Evolutionary conservation across 2,888 invertebrate genomes (phyloP), one percentile per base, ranked within the genome.

Genomic region (Prenolepis imparis): DNA sequence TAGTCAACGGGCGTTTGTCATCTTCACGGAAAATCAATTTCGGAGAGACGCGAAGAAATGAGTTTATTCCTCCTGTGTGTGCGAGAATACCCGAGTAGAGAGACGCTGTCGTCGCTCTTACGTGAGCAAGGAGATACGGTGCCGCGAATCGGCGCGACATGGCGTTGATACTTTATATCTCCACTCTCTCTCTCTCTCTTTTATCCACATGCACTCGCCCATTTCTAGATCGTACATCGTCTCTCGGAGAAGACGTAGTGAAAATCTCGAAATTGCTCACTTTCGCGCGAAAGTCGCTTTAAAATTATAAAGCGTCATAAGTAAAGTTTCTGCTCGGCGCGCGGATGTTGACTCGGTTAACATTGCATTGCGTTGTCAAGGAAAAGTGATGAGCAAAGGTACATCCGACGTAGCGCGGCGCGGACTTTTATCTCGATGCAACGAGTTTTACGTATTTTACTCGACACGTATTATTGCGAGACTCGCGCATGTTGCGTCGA

Each of bases 21-120:
- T 77, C 44, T 64, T 73, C 44, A 64, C 41, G 48, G 80, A 73
- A 73, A 64, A 78, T 78, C 73, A 59, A 82, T 77, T 59, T 75
- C 59, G 12, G 48, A 41, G 48, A 41, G 48, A n/a, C n/a, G 61
- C 63, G 39, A 1, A 36, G 59, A 72, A 59, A 80, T 61, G 48
- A 61, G 70, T 80, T 73, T 73, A 61, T 52, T 18, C 48, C 48
- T 8, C 55, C 48, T 36, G 32, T n/a, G 3, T 24, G 73, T 59
- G 36, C 57, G 59, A 59, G 36, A 61, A 44, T 32, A 75, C 8
- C 24, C 24, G 48, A 36, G 36, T 4, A 3, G 11, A 48, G 28
- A 24, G n/a, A 68, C 77, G 39, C 24, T 67, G 55, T 77, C 67
- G 77, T 39, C 67, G 39, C 52, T 66, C n/a, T 77, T 39, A 36